Evolutionary conservation across 2,113 vertebrate genomes (phyloP).

Genomic region (Nothobranchius kuhntae): DNA sequence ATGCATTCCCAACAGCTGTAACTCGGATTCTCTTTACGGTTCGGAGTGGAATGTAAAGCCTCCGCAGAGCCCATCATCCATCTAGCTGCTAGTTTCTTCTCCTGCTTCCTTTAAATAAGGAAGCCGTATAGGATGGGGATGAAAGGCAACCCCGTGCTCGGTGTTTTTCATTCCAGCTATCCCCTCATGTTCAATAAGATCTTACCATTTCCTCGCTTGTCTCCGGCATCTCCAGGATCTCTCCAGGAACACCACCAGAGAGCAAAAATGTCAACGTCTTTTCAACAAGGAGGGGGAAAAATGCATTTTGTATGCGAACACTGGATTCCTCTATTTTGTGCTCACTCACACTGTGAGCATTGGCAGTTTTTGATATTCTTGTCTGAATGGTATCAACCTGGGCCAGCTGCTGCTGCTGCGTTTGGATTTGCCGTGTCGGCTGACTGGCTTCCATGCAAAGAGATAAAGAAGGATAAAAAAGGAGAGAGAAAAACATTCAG

Average conservation of each 20-base stretch:
- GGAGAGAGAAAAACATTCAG: constrained; percentile 2
- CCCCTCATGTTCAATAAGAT: constrained; percentile 2
- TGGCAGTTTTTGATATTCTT: constrained; percentile 44
- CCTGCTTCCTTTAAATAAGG: constrained; percentile 1
- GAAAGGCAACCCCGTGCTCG: constrained; percentile 12
- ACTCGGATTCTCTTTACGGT: constrained; percentile 9
- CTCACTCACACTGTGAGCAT: constrained; percentile 24
- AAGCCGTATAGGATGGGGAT: background rate
- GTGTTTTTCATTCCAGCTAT: background rate
- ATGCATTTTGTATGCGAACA: constrained; percentile 23
- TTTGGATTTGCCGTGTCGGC: constrained; percentile 42
- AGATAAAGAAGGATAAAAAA: background rate
- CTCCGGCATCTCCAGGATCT: background rate
- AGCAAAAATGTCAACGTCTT: constrained; percentile 17
- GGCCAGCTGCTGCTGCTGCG: constrained; percentile 40
- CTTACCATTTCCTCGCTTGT: background rate
- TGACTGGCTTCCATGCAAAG: constrained; percentile 47
- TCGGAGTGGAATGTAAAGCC: constrained; percentile 28
- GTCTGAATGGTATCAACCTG: constrained; percentile 53
- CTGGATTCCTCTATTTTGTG: constrained; percentile 17
- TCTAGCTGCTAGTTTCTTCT: background rate
- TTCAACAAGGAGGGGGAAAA: background rate
- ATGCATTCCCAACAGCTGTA: too few species aligned
- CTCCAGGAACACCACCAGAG: constrained; percentile 12
- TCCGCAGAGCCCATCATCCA: constrained; percentile 12